Evolutionary conservation across 2,797 vertebrate genomes (phyloP).

Genomic region (Meda fulgida): DNA sequence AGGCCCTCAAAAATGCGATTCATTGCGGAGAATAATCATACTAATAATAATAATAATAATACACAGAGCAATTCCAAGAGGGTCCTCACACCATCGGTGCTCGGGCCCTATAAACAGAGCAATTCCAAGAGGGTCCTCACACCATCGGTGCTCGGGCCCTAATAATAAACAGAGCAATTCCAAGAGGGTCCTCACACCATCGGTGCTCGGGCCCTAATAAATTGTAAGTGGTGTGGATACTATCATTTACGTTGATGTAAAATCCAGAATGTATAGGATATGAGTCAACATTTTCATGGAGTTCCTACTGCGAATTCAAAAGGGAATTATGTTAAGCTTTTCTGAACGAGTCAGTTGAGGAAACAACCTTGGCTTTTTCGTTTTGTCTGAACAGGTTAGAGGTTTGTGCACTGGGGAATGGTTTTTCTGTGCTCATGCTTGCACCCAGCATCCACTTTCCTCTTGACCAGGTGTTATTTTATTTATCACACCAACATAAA

Average conservation of each 20-base stretch:
- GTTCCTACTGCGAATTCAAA: background rate
- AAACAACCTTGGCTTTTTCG: background rate
- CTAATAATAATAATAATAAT: too few relatives aligned
- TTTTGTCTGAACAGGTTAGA: conserved; percentile 1
- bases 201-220: too few relatives aligned
- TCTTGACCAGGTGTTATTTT: conserved; percentile 51
- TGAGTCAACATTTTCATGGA: background rate
- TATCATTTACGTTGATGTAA: background rate
- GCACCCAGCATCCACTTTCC: conserved; percentile 23
- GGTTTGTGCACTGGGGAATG: background rate
- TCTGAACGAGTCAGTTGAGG: background rate
- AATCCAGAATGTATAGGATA: background rate
- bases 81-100: too few relatives aligned
- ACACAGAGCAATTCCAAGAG: too few relatives aligned
- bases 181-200: too few relatives aligned
- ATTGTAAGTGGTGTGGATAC: background rate
- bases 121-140: too few relatives aligned
- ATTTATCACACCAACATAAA: conserved; percentile 48
- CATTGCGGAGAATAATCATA: too few relatives aligned
- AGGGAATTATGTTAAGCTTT: background rate
- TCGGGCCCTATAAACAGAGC: too few relatives aligned
- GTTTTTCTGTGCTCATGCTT: conserved; percentile 9
- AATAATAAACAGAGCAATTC: too few relatives aligned
- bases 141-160: too few relatives aligned
- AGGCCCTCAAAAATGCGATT: too few relatives aligned